Evolutionary conservation across 2,888 invertebrate genomes (phyloP).

Genomic region (Phaonia tiefii): DNA sequence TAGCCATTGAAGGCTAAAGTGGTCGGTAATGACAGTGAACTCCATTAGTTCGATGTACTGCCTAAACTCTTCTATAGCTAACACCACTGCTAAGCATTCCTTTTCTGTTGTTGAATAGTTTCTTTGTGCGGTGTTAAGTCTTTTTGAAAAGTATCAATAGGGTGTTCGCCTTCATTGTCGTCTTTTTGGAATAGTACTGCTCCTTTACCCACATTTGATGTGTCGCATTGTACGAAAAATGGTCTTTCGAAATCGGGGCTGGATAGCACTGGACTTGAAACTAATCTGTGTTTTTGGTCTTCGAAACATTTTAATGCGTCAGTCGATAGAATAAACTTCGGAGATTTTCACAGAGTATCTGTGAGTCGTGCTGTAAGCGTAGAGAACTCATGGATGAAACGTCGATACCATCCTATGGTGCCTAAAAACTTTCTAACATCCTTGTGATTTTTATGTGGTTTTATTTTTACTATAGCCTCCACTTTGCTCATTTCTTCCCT

Average conservation of each 20-base stretch:
- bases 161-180: too few species aligned
- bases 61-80: background rate
- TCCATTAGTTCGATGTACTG: too few species aligned
- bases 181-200: too few species aligned
- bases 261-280: background rate
- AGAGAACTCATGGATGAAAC: conserved; percentile 3
- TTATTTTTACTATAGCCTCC: background rate
- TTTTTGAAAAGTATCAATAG: too few species aligned
- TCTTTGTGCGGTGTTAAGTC: too few species aligned
- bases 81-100: background rate
- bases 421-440: background rate
- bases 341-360: background rate
- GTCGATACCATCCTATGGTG: background rate
- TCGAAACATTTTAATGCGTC: too few species aligned
- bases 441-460: background rate
- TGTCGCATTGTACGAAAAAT: background rate
- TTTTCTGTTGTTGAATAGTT: too few species aligned
- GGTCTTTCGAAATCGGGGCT: too few species aligned
- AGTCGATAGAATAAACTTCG: too few species aligned
- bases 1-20: too few species aligned
- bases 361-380: conserved; percentile 13
- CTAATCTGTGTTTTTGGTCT: background rate
- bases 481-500: background rate
- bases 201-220: too few species aligned
- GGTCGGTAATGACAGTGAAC: too few species aligned